Conservation (phyloP, 2,797 vertebrate genomes). For the Myotis daubentonii region DNA sequence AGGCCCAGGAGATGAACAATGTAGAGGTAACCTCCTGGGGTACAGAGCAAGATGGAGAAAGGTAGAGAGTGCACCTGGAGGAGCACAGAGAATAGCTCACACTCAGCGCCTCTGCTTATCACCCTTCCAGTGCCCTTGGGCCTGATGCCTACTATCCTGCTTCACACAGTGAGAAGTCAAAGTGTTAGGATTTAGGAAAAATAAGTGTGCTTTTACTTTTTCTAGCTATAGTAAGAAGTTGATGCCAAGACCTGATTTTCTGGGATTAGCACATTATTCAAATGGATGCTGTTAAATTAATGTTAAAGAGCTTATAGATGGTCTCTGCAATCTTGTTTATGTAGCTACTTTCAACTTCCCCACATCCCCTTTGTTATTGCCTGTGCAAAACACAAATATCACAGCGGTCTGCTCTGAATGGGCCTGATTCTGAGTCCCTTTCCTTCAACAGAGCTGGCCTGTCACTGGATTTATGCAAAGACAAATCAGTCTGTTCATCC, state of each 20-base stretch:
- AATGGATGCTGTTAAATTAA: slow-evolving; percentile 55
- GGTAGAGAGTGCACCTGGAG: not conserved
- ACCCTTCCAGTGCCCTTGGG: accelerated
- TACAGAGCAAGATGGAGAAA: not conserved
- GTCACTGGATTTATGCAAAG: not conserved
- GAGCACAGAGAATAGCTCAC: not conserved
- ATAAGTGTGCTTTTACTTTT: not conserved
- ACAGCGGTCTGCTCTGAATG: not conserved
- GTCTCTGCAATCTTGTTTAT: slow-evolving; percentile 36
- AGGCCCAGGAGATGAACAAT: not conserved
- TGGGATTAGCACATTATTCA: slow-evolving; percentile 65
- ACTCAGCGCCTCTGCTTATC: not conserved
- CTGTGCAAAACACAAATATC: not conserved
- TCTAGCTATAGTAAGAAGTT: not conserved
- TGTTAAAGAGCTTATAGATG: slow-evolving; percentile 50
- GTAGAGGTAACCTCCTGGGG: not conserved
- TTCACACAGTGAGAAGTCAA: not conserved
- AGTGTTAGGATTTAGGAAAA: not conserved
- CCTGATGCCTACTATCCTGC: not conserved
- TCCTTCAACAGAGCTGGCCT: not conserved
- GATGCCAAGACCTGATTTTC: slow-evolving; percentile 65
- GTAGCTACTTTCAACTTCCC: not conserved
- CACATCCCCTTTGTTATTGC: not conserved
- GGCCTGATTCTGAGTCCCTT: not conserved
- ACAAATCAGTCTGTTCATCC: not conserved